Evolutionary conservation across 2,113 vertebrate genomes (phyloP).

Genomic region (Indri indri): DNA sequence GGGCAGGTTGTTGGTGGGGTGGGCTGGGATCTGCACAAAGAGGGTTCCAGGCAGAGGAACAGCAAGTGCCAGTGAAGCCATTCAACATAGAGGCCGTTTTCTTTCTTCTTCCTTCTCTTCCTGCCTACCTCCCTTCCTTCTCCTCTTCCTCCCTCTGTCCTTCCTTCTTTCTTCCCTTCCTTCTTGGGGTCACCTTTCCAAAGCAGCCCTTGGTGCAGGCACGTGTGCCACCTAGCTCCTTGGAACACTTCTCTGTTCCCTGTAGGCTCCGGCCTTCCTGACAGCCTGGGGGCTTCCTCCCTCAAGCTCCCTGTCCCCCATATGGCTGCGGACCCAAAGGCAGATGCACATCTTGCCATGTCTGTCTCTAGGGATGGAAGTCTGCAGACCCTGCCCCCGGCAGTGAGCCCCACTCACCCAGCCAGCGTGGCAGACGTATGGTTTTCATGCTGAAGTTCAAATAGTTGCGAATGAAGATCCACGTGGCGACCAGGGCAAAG

Average conservation of each 20-base stretch:
- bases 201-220: background rate
- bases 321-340: background rate
- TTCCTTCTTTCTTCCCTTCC: background rate
- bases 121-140: background rate
- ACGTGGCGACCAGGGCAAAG: slow-evolving; percentile 35
- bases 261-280: background rate
- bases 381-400: background rate
- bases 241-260: background rate
- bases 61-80: background rate
- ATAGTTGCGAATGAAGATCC: slow-evolving; percentile 45
- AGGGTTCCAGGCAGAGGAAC: background rate
- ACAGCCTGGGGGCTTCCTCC: background rate
- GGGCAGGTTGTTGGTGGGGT: background rate
- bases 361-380: background rate
- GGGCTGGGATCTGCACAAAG: background rate
- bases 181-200: background rate
- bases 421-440: slow-evolving; percentile 57
- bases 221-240: background rate
- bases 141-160: background rate
- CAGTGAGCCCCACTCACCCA: slow-evolving; percentile 46
- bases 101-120: background rate
- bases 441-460: background rate
- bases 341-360: background rate
- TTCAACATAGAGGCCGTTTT: background rate
- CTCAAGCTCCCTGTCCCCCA: background rate